phyloP scores from a whole-genome alignment of 2,888 invertebrate species.

The Ectemnius cavifrons region DNA sequence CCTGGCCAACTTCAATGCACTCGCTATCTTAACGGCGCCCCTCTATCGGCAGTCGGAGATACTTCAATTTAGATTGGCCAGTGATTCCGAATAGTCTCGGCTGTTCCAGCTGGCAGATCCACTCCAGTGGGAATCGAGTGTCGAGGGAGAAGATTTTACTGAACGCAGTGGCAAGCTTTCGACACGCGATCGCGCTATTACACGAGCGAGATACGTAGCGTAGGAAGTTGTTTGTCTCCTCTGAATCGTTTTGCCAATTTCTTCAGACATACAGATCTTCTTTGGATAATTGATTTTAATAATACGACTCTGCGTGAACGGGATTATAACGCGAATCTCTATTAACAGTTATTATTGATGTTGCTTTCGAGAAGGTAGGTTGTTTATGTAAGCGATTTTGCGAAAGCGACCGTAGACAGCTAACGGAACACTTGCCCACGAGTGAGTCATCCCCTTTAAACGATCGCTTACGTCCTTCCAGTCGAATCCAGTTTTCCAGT shows the following conservation, averaged over 20 bases:
- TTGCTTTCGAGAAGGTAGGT: slow-evolving; percentile 4
- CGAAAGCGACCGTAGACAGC: slow-evolving; percentile 3
- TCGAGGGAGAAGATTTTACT: neutral
- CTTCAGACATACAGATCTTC: neutral
- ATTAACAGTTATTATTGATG: slow-evolving; percentile 6
- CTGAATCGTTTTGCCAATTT: slow-evolving; percentile 12
- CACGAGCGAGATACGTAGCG: neutral
- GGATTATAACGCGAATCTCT: slow-evolving; percentile 33
- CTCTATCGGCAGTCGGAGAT: neutral
- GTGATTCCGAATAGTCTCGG: neutral
- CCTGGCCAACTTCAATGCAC: slow-evolving; percentile 14
- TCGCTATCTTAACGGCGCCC: neutral
- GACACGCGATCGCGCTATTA: slow-evolving; percentile 31
- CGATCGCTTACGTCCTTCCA: too few species aligned
- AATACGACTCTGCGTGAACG: slow-evolving; percentile 25
- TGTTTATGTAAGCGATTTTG: slow-evolving; percentile 5
- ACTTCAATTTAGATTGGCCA: slow-evolving; percentile 7
- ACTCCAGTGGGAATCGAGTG: neutral
- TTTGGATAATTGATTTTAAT: slow-evolving; percentile 24
- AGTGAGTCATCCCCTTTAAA: slow-evolving; percentile 8
- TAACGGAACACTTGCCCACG: neutral
- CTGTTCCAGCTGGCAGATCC: neutral
- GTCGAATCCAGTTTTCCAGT: too few species aligned
- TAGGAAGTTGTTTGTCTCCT: slow-evolving; percentile 23
- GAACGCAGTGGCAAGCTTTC: neutral